Evolutionary conservation across 2,888 invertebrate genomes (phyloP).

Genomic region (Glaucopsyche alexis): DNA sequence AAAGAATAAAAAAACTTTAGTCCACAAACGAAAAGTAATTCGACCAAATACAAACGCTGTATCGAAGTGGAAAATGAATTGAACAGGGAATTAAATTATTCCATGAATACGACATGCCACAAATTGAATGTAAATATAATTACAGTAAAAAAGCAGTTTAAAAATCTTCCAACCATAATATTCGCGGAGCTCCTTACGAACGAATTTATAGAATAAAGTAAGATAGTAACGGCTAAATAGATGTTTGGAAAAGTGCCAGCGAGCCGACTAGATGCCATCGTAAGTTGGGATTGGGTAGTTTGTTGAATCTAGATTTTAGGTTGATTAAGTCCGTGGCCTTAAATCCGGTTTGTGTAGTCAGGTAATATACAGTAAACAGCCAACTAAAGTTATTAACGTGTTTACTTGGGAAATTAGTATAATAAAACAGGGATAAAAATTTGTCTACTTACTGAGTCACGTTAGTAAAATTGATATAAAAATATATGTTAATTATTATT

Average conservation of each 20-base stretch:
- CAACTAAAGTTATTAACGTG: not conserved
- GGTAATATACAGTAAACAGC: slow-evolving; percentile 4
- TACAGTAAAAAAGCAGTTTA: not conserved
- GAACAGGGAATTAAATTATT: slow-evolving; percentile 1
- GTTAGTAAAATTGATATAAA: no score
- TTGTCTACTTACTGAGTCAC: no score
- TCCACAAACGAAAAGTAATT: slow-evolving; percentile 8
- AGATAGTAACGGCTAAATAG: slow-evolving; percentile 34
- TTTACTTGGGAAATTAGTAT: not conserved
- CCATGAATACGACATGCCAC: slow-evolving; percentile 3
- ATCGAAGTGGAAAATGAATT: not conserved
- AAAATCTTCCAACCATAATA: not conserved
- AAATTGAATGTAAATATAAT: slow-evolving; percentile 17
- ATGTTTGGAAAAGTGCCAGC: slow-evolving; percentile 32
- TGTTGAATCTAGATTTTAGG: slow-evolving; percentile 25
- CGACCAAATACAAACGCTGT: not conserved
- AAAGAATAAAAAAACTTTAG: slow-evolving; percentile 17
- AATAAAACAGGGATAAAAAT: no score
- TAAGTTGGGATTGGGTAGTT: slow-evolving; percentile 21
- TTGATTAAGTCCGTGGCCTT: slow-evolving; percentile 11
- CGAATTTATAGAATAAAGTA: slow-evolving; percentile 36
- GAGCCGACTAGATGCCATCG: slow-evolving; percentile 21
- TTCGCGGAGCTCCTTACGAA: slow-evolving; percentile 20
- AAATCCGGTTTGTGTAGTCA: slow-evolving; percentile 10
- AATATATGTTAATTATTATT: no score